Conservation (phyloP, 1,140 invertebrate species). For the Drosophila aff. region DNA sequence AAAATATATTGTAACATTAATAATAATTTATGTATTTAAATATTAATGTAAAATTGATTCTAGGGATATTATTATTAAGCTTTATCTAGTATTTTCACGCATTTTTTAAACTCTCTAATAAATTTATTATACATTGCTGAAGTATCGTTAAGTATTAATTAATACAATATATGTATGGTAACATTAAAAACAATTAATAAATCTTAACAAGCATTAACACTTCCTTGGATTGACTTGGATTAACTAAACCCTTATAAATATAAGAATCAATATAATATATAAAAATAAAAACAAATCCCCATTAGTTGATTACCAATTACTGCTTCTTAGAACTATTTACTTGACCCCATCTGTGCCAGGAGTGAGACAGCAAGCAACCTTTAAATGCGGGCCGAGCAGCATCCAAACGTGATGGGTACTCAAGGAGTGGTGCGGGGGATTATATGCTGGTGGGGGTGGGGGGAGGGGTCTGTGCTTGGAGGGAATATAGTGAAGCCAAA, state of each 20-base stretch:
- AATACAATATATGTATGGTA: too few relatives aligned
- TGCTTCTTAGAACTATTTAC: background rate
- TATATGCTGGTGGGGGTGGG: conserved; percentile 14
- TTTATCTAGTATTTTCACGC: background rate
- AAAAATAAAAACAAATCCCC: too few relatives aligned
- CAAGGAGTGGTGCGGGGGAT: conserved; percentile 39
- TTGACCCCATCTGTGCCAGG: conserved; percentile 18
- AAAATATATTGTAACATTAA: too few relatives aligned
- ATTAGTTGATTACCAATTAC: too few relatives aligned
- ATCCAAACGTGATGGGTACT: conserved; percentile 62
- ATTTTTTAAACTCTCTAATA: too few relatives aligned
- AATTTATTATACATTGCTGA: background rate
- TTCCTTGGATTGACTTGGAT: too few relatives aligned
- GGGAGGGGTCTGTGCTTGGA: background rate
- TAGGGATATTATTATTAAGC: background rate
- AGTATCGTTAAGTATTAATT: background rate
- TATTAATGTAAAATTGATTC: background rate
- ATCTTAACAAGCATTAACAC: too few relatives aligned
- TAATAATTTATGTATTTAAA: too few relatives aligned
- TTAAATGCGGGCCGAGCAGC: conserved; percentile 75
- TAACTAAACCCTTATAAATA: too few relatives aligned
- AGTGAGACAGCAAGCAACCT: conserved; percentile 60
- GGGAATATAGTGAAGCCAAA: conserved; percentile 45
- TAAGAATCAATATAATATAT: too few relatives aligned
- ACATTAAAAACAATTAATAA: too few relatives aligned